Conservation (phyloP, 2,888 invertebrate genomes). For the Scaptomyza parva region DNA sequence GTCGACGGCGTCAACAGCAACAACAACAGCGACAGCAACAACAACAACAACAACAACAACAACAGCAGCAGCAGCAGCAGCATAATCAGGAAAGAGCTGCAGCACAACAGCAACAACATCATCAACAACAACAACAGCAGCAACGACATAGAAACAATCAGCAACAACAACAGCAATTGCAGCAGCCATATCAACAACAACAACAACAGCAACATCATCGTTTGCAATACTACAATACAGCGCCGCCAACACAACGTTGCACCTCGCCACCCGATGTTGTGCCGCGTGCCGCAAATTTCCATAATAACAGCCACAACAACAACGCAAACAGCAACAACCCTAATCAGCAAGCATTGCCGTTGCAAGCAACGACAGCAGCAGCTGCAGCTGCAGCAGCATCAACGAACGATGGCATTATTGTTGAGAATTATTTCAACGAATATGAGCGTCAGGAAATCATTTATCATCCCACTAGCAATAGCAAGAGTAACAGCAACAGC, state of each 20-base stretch:
- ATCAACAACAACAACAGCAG: conserved; percentile 63
- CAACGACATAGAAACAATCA: conserved; percentile 72
- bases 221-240: conserved; percentile 57
- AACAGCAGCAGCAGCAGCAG: conserved; percentile 54
- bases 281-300: conserved; percentile 81
- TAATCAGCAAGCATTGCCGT: conserved; percentile 42
- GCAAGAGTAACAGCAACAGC: conserved; percentile 42
- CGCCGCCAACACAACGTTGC: conserved; percentile 76
- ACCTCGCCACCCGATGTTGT: conserved; percentile 84
- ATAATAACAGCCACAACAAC: conserved; percentile 56
- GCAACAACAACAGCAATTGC: conserved; percentile 57
- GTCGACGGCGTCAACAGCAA: conserved; percentile 67
- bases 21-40: conserved; percentile 23
- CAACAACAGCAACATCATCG: conserved; percentile 54
- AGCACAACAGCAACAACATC: conserved; percentile 55
- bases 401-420: conserved; percentile 78
- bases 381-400: conserved; percentile 35
- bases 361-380: conserved; percentile 40
- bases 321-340: conserved; percentile 38
- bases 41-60: conserved; percentile 43
- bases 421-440: conserved; percentile 84
- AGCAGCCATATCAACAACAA: conserved; percentile 68
- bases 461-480: conserved; percentile 70
- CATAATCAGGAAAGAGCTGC: conserved; percentile 43
- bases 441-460: conserved; percentile 85